phyloP scores from a whole-genome alignment of 2,888 invertebrate species.

The Cheilosia pagana region DNA sequence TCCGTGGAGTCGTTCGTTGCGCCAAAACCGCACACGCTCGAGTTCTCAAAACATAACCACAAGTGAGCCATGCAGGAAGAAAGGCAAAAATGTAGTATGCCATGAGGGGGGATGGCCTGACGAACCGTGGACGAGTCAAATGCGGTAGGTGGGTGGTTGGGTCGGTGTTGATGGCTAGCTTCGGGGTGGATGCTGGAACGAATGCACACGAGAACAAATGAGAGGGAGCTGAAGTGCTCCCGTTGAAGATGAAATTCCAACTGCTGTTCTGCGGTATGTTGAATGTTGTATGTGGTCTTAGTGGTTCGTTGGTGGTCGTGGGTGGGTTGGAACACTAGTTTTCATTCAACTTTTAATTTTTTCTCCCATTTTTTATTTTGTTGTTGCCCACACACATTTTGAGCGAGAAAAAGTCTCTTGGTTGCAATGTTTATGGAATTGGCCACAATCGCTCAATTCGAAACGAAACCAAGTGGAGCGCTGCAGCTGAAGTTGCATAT shows the following conservation, averaged over 20 bases:
- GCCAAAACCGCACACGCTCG: conserved; percentile 50
- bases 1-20: conserved; percentile 25
- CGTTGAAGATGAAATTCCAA: conserved; percentile 72
- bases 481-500: conserved; percentile 22
- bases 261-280: conserved; percentile 69
- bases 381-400: neutral
- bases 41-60: conserved; percentile 48
- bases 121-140: conserved; percentile 8
- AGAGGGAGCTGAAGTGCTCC: conserved; percentile 50
- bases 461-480: conserved; percentile 51
- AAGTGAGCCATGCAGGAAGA: conserved; percentile 27
- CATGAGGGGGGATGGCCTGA: neutral
- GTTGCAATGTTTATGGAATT: conserved; percentile 73
- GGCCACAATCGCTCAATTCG: conserved; percentile 74
- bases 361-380: neutral
- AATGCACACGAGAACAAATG: conserved; percentile 32
- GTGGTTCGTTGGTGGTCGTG: conserved; percentile 55
- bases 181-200: conserved; percentile 38
- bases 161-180: conserved; percentile 1
- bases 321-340: conserved; percentile 47
- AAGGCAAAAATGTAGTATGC: conserved; percentile 17
- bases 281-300: conserved; percentile 67
- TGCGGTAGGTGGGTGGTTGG: neutral
- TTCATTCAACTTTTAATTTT: conserved; percentile 6
- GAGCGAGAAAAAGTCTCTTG: conserved; percentile 36